phyloP scores from a whole-genome alignment of 2,888 invertebrate species.

The Anthophora plumipes region DNA sequence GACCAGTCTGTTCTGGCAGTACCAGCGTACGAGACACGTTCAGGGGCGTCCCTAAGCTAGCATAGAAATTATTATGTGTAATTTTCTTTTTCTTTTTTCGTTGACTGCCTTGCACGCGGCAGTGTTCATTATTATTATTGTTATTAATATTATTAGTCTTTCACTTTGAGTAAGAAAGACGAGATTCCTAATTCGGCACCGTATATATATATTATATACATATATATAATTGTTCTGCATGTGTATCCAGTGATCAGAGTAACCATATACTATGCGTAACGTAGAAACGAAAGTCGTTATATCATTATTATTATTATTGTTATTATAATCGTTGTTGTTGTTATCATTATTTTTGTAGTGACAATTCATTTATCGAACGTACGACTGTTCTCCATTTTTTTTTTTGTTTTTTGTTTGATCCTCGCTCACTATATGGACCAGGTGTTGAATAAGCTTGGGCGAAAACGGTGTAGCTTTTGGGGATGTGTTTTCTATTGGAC shows the following conservation, averaged over 20 bases:
- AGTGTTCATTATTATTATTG: conserved; percentile 56
- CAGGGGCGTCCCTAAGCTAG: conserved; percentile 81
- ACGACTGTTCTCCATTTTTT: conserved; percentile 13
- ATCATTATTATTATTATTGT: conserved; percentile 17
- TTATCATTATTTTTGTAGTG: conserved; percentile 48
- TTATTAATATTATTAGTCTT: conserved; percentile 19
- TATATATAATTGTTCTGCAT: conserved; percentile 46
- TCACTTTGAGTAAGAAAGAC: conserved; percentile 32
- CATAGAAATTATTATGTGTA: conserved; percentile 57
- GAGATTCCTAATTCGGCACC: conserved; percentile 46
- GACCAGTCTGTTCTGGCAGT: conserved; percentile 51
- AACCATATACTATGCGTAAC: conserved; percentile 47
- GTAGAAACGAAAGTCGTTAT: conserved; percentile 44
- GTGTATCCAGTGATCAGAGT: conserved; percentile 43
- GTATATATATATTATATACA: too few species aligned
- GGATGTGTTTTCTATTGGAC: too few species aligned
- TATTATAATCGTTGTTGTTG: conserved; percentile 22
- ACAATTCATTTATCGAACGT: conserved; percentile 33
- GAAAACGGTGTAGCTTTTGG: conserved; percentile 10
- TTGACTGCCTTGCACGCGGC: conserved; percentile 74
- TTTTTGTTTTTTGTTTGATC: conserved; percentile 18
- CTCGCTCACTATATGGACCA: conserved; percentile 39
- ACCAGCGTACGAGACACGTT: conserved; percentile 70
- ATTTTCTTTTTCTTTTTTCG: conserved; percentile 68
- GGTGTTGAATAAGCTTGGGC: conserved; percentile 17